These are phyloP conservation scores for Mactra quadrangularis DNA, from an alignment of 1,140 invertebrate species.

Conservation along the genomic window DNA sequence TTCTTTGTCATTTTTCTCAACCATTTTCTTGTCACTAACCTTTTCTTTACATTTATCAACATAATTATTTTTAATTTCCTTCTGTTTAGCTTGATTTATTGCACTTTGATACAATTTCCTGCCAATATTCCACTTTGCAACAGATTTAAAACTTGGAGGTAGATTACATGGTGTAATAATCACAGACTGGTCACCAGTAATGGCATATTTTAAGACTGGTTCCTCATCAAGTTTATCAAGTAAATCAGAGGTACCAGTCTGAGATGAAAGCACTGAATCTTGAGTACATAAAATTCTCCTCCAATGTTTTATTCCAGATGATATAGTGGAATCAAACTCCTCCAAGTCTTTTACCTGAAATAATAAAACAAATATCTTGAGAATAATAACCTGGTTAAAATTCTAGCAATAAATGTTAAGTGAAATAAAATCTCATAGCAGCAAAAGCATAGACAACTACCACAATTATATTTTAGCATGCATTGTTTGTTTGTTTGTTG, in stretches of 20 bases:
- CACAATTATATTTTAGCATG: too few species aligned
- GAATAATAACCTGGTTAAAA: too few species aligned
- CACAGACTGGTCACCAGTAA: constrained; percentile 70
- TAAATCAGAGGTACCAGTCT: constrained; percentile 63
- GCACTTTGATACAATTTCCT: constrained; percentile 60
- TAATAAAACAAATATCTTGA: not conserved
- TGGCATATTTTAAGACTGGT: constrained; percentile 68
- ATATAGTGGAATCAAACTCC: constrained; percentile 55
- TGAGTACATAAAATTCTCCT: constrained; percentile 60
- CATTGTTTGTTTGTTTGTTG: too few species aligned
- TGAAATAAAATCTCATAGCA: too few species aligned
- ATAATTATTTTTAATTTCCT: constrained; percentile 23
- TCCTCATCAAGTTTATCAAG: constrained; percentile 71
- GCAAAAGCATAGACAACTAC: too few species aligned
- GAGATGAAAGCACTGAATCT: constrained; percentile 65
- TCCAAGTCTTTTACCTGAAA: constrained; percentile 69
- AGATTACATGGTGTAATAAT: constrained; percentile 76
- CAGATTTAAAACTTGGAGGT: constrained; percentile 67
- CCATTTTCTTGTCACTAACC: not conserved
- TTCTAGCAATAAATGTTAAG: too few species aligned
- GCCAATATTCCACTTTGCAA: constrained; percentile 69
- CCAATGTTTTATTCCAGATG: constrained; percentile 65
- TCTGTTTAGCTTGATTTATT: constrained; percentile 48
- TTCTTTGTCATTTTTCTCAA: not conserved
- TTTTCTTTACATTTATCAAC: not conserved